phyloP scores from a whole-genome alignment of 2,113 vertebrate genomes.

The Pleuronectes platessa region DNA sequence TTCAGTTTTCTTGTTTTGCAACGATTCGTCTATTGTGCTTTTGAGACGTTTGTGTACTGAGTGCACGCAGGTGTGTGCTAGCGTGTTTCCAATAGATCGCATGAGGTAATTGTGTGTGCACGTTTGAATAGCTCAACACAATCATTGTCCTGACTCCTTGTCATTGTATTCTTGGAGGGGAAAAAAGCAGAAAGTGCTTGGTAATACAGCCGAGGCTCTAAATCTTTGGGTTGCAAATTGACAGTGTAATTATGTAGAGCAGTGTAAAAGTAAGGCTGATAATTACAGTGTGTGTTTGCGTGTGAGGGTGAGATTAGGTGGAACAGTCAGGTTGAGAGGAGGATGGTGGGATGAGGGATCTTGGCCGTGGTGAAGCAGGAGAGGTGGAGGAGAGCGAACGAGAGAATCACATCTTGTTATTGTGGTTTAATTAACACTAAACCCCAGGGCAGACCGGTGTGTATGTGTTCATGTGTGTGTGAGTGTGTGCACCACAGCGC shows the following conservation, averaged over 20 bases:
- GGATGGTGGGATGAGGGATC: slow-evolving; percentile 23
- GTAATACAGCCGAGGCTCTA: slow-evolving; percentile 29
- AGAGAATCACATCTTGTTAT: slow-evolving; percentile 27
- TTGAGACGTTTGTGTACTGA: background rate
- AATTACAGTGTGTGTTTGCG: slow-evolving; percentile 45
- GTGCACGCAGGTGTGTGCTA: background rate
- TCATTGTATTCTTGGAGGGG: slow-evolving; percentile 53
- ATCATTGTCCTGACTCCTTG: slow-evolving; percentile 48
- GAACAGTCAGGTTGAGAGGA: background rate
- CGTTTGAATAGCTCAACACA: slow-evolving; percentile 10
- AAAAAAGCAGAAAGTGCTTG: slow-evolving; percentile 15
- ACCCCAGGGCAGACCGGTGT: slow-evolving; percentile 22
- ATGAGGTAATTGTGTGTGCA: slow-evolving; percentile 20
- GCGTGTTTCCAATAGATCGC: background rate
- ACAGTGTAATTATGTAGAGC: slow-evolving; percentile 57
- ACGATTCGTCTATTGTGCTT: background rate
- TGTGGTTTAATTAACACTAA: slow-evolving; percentile 59
- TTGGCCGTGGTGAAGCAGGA: slow-evolving; percentile 4
- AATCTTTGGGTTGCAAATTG: slow-evolving; percentile 53
- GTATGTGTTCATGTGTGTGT: background rate
- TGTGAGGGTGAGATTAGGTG: slow-evolving; percentile 28
- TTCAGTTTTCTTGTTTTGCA: background rate
- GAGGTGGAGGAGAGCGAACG: slow-evolving; percentile 25
- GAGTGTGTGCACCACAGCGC: background rate
- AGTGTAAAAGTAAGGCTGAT: slow-evolving; percentile 54